Base-by-base conservation (phyloP, 2,888 invertebrate species). In the Zele albiditarsus region DNA sequence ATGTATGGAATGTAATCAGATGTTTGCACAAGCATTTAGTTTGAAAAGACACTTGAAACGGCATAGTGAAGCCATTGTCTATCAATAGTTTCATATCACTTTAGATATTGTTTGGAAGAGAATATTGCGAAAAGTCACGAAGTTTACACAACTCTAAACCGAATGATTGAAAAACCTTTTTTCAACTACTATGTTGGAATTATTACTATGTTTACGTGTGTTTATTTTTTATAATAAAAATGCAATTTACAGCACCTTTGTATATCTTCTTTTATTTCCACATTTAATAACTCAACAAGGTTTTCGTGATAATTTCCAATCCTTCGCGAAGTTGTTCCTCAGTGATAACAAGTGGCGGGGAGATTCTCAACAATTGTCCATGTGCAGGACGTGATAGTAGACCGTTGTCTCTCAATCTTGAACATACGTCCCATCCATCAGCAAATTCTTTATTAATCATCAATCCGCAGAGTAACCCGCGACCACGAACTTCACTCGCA, bases 391-490 rank as follows among this genome's bases (percentile, higher is more conserved):
- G 94, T 3, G 94, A 93, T 65, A 95, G 86, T 28, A 95, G 87
- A 25, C 95, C 95, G 80, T 92, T 92, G 77, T 94, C 92, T 73
- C 91, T 90, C 80, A 95, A 85, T 81, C 90, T 90, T 74, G 93
- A 80, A 80, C 94, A 94, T 25, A 94, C 90, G 2, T 94, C 91
- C 93, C 92, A 93, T 0, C 94, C 94, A 84, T 93, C 92, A 3
- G 85, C 89, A 81, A 90, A 91, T 58, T 91, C 94, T 89, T 91
- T 89, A 84, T 93, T 92, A 71, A 96, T 92, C 62, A 95, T 93
- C 67, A 96, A 92, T 8, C 95, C 96, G 85, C 94, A 94, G 63
- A 97, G 89, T 3, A 97, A 91, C 16, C 96, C 96, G 84, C 93
- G 93, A 73, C 96, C 96, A 80, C 96, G 88, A 5, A 95, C 93